Base-by-base conservation (phyloP, 2,888 invertebrate genomes). In the Drosophila colorata region DNA sequence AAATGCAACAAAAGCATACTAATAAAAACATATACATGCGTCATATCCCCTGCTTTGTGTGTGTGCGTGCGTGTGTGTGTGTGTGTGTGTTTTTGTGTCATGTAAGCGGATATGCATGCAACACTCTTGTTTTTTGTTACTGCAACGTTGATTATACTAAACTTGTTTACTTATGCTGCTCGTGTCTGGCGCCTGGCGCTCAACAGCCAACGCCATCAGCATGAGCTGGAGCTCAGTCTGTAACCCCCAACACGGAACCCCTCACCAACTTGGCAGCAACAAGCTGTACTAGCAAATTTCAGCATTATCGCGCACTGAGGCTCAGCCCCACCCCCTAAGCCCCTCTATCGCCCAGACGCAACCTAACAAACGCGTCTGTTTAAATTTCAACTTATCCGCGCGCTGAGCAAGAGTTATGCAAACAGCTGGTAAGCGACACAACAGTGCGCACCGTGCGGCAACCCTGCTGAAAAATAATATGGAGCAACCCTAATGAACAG, bases 41-140 rank as follows among this genome's bases (percentile, higher is more conserved):
- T 40, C 18, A 49, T 51, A 43, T 51, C 25, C 41, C 41, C 28
- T 9, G 28, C 4, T 38, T 14, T 60, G 28, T 38, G 47, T 61
- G 47, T 57, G 58, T 48, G 43, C 35, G 37, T 43, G 52, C 55
- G 40, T 58, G 37, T 60, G 28, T 38, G 47, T 59, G 47, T 57
- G 58, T 48, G 43, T 35, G 37, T 43, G 41, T 49, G 14, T 52
- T 41, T 60, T 55, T 76, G 85, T 72, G 61, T 87, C 79, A 72
- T 86, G 74, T 89, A 86, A 88, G 87, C 80, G 73, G 83, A 89
- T 89, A 76, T 84, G 83, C 87, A 87, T 84, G 84, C 90, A 89
- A 88, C 90, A 89, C 80, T 79, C 25, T 40, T 37, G 28, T 38
- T 43, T 35, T 49, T 48, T 13, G 11, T 33, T 33, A 13, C 43